phyloP scores from a whole-genome alignment of 2,888 invertebrate species.

The Stegophylla sp. region DNA sequence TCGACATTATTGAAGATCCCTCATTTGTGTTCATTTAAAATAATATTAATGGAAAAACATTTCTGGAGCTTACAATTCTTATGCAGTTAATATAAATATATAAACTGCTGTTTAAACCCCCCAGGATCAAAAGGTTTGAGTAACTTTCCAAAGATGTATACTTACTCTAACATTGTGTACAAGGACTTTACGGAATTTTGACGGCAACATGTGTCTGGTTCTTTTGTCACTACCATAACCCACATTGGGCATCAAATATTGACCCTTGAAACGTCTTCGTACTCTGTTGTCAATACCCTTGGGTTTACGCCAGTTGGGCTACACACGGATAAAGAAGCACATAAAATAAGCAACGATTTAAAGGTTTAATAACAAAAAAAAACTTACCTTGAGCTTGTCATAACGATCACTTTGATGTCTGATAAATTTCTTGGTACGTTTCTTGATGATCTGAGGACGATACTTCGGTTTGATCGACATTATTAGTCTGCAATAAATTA shows the following conservation, averaged over 20 bases:
- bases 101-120: no score
- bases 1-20: no score
- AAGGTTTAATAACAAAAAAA: neutral
- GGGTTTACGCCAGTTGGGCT: slow-evolving; percentile 99
- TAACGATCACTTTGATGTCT: slow-evolving; percentile 99
- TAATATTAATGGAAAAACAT: no score
- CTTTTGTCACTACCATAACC: slow-evolving; percentile 97
- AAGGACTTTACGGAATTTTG: slow-evolving; percentile 95
- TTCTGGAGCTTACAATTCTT: no score
- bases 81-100: no score
- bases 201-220: slow-evolving; percentile 95
- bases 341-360: no score
- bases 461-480: slow-evolving; percentile 91
- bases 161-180: slow-evolving; percentile 84
- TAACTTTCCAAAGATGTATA: slow-evolving; percentile 42
- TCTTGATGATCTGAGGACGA: slow-evolving; percentile 91
- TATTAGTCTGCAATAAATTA: slow-evolving; percentile 5
- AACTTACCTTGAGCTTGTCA: slow-evolving; percentile 85
- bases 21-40: no score
- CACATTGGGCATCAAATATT: slow-evolving; percentile 98
- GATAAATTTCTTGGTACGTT: slow-evolving; percentile 97
- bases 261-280: slow-evolving; percentile 98
- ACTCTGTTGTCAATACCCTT: slow-evolving; percentile 99
- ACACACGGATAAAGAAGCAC: slow-evolving; percentile 61
- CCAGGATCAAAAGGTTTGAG: no score